Base-by-base conservation (phyloP, 2,888 invertebrate species). In the Pterobdella sp. region DNA sequence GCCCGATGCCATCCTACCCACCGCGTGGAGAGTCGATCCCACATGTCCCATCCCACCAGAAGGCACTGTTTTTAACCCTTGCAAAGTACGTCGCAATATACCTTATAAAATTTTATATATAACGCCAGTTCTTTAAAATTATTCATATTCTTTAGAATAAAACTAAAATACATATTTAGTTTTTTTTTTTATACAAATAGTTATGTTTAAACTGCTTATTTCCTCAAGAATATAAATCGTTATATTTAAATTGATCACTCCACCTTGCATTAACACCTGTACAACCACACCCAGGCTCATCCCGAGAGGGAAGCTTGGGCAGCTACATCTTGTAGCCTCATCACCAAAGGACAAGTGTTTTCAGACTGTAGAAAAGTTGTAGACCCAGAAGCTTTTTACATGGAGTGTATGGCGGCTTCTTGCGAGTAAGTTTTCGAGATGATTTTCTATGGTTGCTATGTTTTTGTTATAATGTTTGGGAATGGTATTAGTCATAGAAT, bases 341-440 rank as follows among this genome's bases (percentile, higher is more conserved):
- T 71, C 35, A 71, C 71, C 1, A 71, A 60, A 32, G 71, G 71
- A 34, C 29, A 32, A 35, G 71, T 60, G 7, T 71, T 71, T n/a
- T 18, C n/a, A 22, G 60, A 71, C 71, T 71, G 71, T 36, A 71
- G 71, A 34, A 71, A 63, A 31, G 71, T 63, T 35, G 71, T 71
- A 60, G 56, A 71, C 52, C 32, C 14, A 36, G 71, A 71, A 35
- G 56, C 71, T 32, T 71, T 60, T 34, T 71, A 63, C 60, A 60
- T 63, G 35, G 71, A 71, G 37, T 71, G 71, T 32, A 60, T 71
- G 63, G 71, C 71, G 18, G 71, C 71, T n/a, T 71, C 71, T 18
- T 71, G 71, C 71, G 63, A 71, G 71, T 71, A 26, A 71, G 71
- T n/a, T n/a, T n/a, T n/a, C n/a, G n/a, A n/a, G n/a, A n/a, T n/a